phyloP scores from a whole-genome alignment of 2,888 invertebrate species.

The Rotaria magnacalcarata region DNA sequence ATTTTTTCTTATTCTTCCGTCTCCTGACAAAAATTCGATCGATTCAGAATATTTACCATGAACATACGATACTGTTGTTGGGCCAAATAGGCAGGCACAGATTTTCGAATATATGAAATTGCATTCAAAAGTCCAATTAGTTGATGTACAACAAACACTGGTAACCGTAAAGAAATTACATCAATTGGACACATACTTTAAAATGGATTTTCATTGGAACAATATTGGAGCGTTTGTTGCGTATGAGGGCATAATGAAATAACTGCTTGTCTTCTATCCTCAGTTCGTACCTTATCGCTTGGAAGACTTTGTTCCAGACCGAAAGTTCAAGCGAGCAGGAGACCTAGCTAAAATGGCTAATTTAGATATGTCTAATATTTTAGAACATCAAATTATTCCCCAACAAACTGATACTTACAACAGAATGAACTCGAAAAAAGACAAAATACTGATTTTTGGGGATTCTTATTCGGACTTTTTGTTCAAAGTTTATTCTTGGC shows the following conservation, averaged over 20 bases:
- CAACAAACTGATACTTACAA: background rate
- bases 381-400: background rate
- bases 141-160: background rate
- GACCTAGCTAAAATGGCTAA: background rate
- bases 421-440: background rate
- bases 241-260: background rate
- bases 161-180: background rate
- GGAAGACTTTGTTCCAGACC: background rate
- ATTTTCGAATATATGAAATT: background rate
- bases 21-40: background rate
- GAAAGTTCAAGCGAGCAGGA: background rate
- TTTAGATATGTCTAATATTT: background rate
- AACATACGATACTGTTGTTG: background rate
- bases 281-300: background rate
- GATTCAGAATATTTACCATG: background rate
- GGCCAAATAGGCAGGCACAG: background rate
- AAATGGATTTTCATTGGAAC: background rate
- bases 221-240: background rate
- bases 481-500: background rate
- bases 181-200: background rate
- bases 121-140: background rate
- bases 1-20: background rate
- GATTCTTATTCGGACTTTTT: background rate
- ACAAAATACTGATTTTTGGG: background rate
- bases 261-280: background rate